Conservation (phyloP, 2,797 vertebrate genomes). For the Anabacerthia variegaticeps region DNA sequence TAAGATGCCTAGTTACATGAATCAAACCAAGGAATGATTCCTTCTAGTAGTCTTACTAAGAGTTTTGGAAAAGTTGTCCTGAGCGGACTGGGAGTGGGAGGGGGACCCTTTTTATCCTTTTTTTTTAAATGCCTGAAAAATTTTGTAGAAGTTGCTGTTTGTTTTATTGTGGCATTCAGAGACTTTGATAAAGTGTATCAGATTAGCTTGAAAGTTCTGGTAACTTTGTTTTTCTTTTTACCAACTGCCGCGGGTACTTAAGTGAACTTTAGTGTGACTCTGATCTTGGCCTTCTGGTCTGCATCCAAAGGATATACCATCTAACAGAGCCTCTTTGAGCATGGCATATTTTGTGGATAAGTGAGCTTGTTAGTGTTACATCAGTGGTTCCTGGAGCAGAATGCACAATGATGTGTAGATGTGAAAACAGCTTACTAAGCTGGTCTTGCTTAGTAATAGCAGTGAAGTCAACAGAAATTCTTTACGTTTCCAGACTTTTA, state of each 20-base stretch:
- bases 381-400: not conserved
- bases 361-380: not conserved
- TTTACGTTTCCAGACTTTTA: not conserved
- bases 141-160: not conserved
- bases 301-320: not conserved
- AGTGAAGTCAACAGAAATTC: not conserved
- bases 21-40: not conserved
- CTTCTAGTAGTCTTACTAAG: not conserved
- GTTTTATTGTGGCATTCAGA: not conserved
- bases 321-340: not conserved
- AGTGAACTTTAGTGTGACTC: accelerated
- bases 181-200: not conserved
- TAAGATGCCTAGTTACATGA: not conserved
- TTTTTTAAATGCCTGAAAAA: not conserved
- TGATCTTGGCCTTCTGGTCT: not conserved
- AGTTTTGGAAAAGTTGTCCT: not conserved
- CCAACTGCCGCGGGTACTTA: accelerated
- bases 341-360: not conserved
- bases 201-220: not conserved
- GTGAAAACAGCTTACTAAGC: not conserved
- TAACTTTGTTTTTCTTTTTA: not conserved
- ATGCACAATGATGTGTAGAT: not conserved
- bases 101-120: not conserved
- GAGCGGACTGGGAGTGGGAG: not conserved
- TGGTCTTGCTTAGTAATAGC: not conserved